phyloP scores from a whole-genome alignment of 35 echinoderm and acorn worm genomes.

The Antedon bifida region DNA sequence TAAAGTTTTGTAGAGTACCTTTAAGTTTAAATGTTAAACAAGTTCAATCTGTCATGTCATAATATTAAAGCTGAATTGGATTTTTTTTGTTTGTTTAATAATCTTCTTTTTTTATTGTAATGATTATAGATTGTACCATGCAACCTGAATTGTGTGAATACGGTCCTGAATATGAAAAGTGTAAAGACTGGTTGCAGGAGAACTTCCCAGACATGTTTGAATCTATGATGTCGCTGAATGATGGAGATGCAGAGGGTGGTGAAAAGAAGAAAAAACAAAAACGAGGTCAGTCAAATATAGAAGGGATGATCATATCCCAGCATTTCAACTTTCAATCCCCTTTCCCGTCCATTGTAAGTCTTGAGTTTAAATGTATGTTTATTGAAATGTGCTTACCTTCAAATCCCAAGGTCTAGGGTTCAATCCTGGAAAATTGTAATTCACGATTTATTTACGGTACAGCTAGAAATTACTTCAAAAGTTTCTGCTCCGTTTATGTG shows the following conservation, averaged over 20 bases:
- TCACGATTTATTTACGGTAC: too few relatives aligned
- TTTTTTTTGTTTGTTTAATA: too few relatives aligned
- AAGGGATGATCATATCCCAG: not conserved
- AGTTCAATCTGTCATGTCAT: too few relatives aligned
- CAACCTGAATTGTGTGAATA: constrained; percentile 81
- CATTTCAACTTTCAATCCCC: not conserved
- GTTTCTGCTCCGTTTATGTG: too few relatives aligned
- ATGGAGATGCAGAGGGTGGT: constrained; percentile 30
- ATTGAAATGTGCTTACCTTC: too few relatives aligned
- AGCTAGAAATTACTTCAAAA: too few relatives aligned
- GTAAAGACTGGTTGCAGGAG: constrained; percentile 65
- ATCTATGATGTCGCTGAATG: constrained; percentile 34
- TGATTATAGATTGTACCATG: constrained; percentile 51
- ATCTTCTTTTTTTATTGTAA: too few relatives aligned
- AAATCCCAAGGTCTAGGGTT: too few relatives aligned
- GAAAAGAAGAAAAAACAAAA: constrained; percentile 82
- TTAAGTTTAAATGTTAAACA: too few relatives aligned
- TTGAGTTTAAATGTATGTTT: not conserved
- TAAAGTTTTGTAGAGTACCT: too few relatives aligned
- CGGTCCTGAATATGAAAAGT: constrained; percentile 69
- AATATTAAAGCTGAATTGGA: too few relatives aligned
- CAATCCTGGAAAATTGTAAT: too few relatives aligned
- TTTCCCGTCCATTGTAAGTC: not conserved
- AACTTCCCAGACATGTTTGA: constrained; percentile 81
- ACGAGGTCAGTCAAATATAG: constrained; percentile 61